Percentiles rank a stretch among this genome's conserved stretches.
Evolutionary conservation across 1,140 invertebrate genomes (phyloP).

Genomic region (Brachionus rotundiformis): DNA sequence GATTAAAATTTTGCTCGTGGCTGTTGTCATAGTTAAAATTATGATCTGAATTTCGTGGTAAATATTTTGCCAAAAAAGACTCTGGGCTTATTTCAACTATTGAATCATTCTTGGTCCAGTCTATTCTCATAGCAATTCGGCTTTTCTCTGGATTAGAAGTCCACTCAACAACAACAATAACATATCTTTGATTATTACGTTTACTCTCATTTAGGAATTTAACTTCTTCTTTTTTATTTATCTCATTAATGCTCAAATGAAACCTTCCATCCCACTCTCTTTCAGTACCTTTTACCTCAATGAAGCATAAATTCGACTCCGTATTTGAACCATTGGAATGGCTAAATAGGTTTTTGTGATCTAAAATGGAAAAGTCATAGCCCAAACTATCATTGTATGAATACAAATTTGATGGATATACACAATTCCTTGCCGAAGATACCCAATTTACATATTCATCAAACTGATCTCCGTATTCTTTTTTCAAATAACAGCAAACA

Average conservation of each 20-base stretch:
- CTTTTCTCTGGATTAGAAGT: neutral
- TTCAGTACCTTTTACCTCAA: slow-evolving; percentile 44
- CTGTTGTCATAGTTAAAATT: neutral
- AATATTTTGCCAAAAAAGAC: neutral
- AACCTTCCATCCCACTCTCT: slow-evolving; percentile 24
- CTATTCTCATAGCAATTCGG: neutral
- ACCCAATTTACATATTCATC: slow-evolving; percentile 18
- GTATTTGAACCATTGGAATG: neutral
- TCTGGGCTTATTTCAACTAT: neutral
- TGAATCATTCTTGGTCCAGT: neutral
- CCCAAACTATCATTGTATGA: neutral
- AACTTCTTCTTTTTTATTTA: slow-evolving; percentile 22
- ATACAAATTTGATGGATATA: slow-evolving; percentile 3
- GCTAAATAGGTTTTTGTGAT: neutral
- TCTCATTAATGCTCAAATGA: slow-evolving; percentile 32
- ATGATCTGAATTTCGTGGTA: neutral
- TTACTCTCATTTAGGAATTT: neutral
- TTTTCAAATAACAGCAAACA: slow-evolving; percentile 30
- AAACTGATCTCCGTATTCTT: neutral
- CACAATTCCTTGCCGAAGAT: neutral
- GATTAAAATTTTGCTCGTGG: too few species aligned
- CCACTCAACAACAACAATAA: slow-evolving; percentile 17
- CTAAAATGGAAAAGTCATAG: slow-evolving; percentile 10
- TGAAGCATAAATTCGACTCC: neutral
- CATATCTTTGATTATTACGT: neutral